Evolutionary conservation across 2,888 invertebrate genomes (phyloP), one percentile per base, ranked within the genome.

Genomic region (Eurytoma adleriae): DNA sequence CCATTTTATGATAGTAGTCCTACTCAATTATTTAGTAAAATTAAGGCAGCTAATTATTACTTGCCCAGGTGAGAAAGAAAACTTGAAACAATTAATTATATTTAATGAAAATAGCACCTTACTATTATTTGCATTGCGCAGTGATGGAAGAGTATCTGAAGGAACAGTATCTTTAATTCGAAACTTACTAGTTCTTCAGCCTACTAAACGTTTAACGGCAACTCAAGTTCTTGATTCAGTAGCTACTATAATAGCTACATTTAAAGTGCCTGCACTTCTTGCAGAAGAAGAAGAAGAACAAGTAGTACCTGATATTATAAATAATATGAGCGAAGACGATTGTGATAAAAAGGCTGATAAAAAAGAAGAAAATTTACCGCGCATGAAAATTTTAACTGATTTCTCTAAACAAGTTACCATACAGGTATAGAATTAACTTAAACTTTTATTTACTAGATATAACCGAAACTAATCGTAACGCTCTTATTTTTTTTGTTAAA

Each of bases 1-100:
- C 96, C 96, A 0, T 96, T 96, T 91, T 96, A 95, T 85, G 95
- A 96, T 86, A 94, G 94, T 69, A 94, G 93, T 80, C 93, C 95
- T 0, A 93, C 94, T 3, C 95, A 95, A 87, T 91, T 96, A 40
- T 96, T 96, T 86, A 93, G 93, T 83, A 94, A 95, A 87, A 96
- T 96, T 86, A 95, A 95, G 88, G 93, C 94, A 1, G 95, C 94
- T 61, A 95, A 94, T 85, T 96, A 94, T 89, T 93, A 93, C 83
- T 94, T 95, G 89, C 96, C 96, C 18, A 93, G 93, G 95, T 95
- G 89, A 92, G 93, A 79, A 71, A 57, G 24, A 40, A 4, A 3
- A 40, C 10, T 30, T 64, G 1, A 14, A 14, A 27, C 62, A 20
- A 30, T 54, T 62, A 66, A 62, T 74, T 56, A 2, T 57, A 78